A percentile compares a stretch with the other conserved stretches of the same genome.
Evolutionary conservation across 2,113 vertebrate species (phyloP).

Genomic region (Alligator mississippiensis): DNA sequence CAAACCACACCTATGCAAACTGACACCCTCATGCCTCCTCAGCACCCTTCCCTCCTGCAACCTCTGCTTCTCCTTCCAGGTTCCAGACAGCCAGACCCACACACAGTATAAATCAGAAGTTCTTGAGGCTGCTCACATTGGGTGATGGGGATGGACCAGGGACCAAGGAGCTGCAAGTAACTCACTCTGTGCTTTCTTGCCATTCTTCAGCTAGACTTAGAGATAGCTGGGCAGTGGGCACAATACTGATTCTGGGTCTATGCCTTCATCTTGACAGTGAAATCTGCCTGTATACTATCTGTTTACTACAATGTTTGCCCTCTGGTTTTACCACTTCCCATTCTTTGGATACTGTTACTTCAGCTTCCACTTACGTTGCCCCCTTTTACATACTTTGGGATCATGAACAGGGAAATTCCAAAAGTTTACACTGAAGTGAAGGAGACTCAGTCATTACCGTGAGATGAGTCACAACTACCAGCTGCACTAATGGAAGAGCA

Average conservation of each 20-base stretch:
- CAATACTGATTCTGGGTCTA: neutral
- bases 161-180: neutral
- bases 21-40: constrained; percentile 9
- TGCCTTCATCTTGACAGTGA: neutral
- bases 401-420: neutral
- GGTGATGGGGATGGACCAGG: too few species aligned
- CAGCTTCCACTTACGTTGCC: neutral
- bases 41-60: neutral
- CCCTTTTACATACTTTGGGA: neutral
- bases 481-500: neutral
- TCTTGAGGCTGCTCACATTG: too few species aligned
- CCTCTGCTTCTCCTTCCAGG: neutral
- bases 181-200: neutral
- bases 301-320: neutral
- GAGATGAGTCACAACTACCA: neutral
- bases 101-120: too few species aligned
- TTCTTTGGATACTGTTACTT: neutral
- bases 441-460: neutral
- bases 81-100: neutral
- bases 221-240: neutral
- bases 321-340: too few species aligned
- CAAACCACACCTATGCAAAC: neutral
- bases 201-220: neutral
- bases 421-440: neutral
- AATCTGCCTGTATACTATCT: neutral